Evolutionary conservation across 2,113 vertebrate genomes (phyloP).

Genomic region (Ciconia maguari): DNA sequence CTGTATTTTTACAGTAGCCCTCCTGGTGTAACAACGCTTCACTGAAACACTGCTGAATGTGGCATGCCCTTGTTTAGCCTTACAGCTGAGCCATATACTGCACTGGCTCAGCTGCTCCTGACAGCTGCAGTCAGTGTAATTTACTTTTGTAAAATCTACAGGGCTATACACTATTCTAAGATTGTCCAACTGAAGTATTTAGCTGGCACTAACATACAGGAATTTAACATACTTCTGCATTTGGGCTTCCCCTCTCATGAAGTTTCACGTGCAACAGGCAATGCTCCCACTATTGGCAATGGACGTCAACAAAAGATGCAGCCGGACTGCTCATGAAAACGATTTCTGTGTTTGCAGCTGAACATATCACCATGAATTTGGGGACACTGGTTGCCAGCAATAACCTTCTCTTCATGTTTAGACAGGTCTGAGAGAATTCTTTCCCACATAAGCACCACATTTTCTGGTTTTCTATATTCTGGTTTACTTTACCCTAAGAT

Average conservation of each 20-base stretch:
- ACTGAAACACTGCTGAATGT: background rate
- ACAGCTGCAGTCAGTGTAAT: slow-evolving; percentile 7
- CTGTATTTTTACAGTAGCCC: background rate
- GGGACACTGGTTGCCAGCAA: background rate
- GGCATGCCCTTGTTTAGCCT: background rate
- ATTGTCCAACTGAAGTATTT: background rate
- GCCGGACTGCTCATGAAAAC: background rate
- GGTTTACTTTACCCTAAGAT: background rate
- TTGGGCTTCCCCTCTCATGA: background rate
- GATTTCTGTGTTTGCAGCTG: background rate
- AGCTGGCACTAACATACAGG: background rate
- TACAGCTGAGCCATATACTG: background rate
- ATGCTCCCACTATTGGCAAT: background rate
- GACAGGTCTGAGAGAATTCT: background rate
- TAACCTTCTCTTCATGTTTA: background rate
- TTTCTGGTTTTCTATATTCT: background rate
- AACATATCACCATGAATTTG: background rate
- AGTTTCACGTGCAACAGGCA: background rate
- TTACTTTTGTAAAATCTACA: background rate
- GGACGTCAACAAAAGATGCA: background rate
- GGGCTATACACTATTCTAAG: background rate
- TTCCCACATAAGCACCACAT: background rate
- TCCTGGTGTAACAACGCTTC: background rate
- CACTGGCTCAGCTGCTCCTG: slow-evolving; percentile 19
- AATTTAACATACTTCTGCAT: background rate